Base-by-base conservation (phyloP, 2,797 vertebrate species). In the Ficedula albicollis region DNA sequence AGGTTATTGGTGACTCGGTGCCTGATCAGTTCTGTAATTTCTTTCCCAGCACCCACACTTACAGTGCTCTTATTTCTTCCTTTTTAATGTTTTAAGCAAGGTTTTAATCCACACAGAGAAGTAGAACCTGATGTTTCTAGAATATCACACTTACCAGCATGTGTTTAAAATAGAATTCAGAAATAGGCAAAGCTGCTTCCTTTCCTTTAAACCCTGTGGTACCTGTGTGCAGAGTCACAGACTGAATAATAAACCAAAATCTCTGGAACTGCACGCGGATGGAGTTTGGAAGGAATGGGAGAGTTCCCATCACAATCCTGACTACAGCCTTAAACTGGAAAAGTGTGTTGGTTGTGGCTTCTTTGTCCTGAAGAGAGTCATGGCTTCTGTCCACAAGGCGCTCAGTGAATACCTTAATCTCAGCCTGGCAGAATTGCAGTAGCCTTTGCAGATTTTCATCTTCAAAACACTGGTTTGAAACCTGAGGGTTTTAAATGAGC, bases 91-190 rank as follows among this genome's bases (percentile, higher is more conserved):
- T 73, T 58, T 51, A 25, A 82, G n/a, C 23, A 26, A 16, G 30
- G 9, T 72, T 93, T 73, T 89, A 7, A 36, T 78, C 69, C 4
- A 1, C 51, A 11, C 1, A 3, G 23, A 51, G 73, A 55, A 77
- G 38, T 3, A 13, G 76, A 80, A 69, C 20, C 18, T 62, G 11
- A 12, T 32, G 10, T 59, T 85, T 72, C 10, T 74, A 52, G 60
- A 60, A 10, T 26, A 13, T 13, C 13, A 4, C 0, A 0, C 41
- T 68, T 44, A 22, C 6, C 34, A 32, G 29, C 2, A 2, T 15
- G 36, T 30, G 32, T 77, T 87, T 39, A 44, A 60, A 51, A 17
- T 5, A 70, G n/a, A 84, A 51, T 41, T 48, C 23, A 60, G 25
- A 38, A 67, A 15, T 1, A 29, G 3, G 8, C 58, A 41, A 11